Conservation (phyloP, 2,888 invertebrate species). For the Exephanes ischioxanthus region DNA sequence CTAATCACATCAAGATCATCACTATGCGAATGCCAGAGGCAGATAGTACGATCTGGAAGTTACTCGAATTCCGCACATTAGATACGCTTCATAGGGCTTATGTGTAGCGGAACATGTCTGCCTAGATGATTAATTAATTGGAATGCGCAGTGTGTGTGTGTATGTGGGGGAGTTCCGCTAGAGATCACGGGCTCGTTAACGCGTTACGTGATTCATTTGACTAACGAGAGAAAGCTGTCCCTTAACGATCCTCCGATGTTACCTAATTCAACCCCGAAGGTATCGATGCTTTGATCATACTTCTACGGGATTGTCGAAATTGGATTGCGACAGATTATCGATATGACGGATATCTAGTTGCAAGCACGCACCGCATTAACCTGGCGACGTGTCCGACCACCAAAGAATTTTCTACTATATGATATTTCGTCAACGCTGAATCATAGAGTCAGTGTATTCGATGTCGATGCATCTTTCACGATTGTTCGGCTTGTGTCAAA, state of each 20-base stretch:
- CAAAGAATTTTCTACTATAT: not conserved
- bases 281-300: not conserved
- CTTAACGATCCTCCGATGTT: not conserved
- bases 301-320: constrained; percentile 7
- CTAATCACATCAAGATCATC: constrained; percentile 15
- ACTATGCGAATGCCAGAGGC: not conserved
- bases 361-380: not conserved
- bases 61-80: constrained; percentile 37
- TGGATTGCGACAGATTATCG: not conserved
- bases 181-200: not conserved
- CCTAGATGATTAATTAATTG: constrained; percentile 59
- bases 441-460: too few species aligned
- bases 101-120: constrained; percentile 55
- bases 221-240: constrained; percentile 17
- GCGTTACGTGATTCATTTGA: constrained; percentile 6
- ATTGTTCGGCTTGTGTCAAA: not conserved
- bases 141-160: constrained; percentile 8
- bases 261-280: not conserved
- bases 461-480: not conserved
- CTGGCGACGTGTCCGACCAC: not conserved
- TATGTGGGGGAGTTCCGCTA: not conserved
- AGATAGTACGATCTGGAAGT: constrained; percentile 11
- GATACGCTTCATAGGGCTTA: constrained; percentile 55
- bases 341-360: not conserved
- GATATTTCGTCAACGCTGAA: not conserved